These are phyloP conservation scores for Pollenia griseotomentosa DNA, from an alignment of 2,888 invertebrate species.

Conservation along the genomic window DNA sequence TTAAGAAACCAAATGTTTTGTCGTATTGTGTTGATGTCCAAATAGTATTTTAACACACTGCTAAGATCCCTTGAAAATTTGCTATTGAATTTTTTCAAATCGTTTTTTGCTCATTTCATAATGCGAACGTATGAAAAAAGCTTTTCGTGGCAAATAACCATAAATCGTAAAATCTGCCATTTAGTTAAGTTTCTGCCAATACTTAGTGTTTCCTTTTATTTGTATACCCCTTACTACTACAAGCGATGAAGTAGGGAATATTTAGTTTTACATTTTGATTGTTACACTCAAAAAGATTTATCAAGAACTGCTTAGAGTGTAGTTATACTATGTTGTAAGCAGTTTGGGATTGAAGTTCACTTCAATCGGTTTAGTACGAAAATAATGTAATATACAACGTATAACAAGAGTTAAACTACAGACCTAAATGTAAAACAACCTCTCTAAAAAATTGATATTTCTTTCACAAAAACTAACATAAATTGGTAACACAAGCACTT, in stretches of 20 bases:
- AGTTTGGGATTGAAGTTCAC: no score
- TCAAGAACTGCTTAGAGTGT: no score
- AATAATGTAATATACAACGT: no score
- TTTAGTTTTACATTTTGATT: background rate
- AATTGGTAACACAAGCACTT: no score
- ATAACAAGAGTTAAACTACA: no score
- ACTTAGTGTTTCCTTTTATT: background rate
- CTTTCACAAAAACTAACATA: no score
- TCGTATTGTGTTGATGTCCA: slow-evolving; percentile 57
- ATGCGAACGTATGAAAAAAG: slow-evolving; percentile 46
- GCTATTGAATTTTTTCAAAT: background rate
- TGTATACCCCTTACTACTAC: background rate
- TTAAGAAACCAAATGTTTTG: slow-evolving; percentile 41
- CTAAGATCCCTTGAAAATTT: slow-evolving; percentile 41
- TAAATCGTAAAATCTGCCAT: slow-evolving; percentile 67
- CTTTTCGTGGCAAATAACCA: slow-evolving; percentile 63
- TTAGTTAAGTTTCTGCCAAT: slow-evolving; percentile 53
- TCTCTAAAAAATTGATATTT: no score
- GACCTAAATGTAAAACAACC: no score
- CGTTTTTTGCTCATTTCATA: slow-evolving; percentile 26
- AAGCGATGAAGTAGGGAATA: no score
- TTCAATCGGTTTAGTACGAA: no score
- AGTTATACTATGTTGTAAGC: no score
- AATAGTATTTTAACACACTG: slow-evolving; percentile 52
- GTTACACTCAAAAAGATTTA: background rate